Percentiles rank a stretch among this genome's conserved stretches.
Conservation (phyloP, 2,113 vertebrate genomes). For the Polypterus senegalus region DNA sequence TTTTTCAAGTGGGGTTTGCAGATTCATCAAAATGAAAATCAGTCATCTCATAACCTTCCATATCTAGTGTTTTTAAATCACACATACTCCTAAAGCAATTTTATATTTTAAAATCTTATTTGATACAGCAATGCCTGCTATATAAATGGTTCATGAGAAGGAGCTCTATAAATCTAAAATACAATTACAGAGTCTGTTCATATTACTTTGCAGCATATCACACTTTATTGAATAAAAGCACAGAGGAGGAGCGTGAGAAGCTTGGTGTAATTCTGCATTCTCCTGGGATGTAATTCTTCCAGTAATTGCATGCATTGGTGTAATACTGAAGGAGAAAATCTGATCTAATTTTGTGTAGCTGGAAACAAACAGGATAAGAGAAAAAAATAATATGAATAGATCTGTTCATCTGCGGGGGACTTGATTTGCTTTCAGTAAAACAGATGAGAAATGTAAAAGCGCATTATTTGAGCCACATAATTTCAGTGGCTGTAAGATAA, state of each 20-base stretch:
- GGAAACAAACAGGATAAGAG: conserved; percentile 3
- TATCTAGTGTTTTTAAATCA: conserved; percentile 19
- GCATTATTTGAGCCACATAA: too few relatives aligned
- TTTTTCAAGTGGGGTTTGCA: not conserved
- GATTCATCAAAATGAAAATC: not conserved
- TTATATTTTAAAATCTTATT: conserved; percentile 9
- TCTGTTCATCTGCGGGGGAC: too few relatives aligned
- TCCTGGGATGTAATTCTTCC: conserved; percentile 4
- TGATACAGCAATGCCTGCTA: conserved; percentile 3
- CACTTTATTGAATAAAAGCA: conserved; percentile 15
- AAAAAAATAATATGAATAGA: not conserved
- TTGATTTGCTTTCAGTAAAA: too few relatives aligned
- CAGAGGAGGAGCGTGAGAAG: conserved; percentile 4
- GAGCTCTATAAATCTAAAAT: conserved; percentile 8
- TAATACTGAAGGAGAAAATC: conserved; percentile 5
- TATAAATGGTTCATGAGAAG: not conserved
- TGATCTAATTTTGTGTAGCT: conserved; percentile 5
- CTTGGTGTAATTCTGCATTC: conserved; percentile 10
- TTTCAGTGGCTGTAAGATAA: too few relatives aligned
- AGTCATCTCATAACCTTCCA: conserved; percentile 1
- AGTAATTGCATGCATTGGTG: conserved; percentile 21
- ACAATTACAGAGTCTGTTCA: conserved; percentile 2
- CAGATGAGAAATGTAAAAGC: too few relatives aligned
- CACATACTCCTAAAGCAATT: conserved; percentile 1
- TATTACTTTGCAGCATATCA: conserved; percentile 3